Conservation (phyloP, 2,113 vertebrate genomes). For the Sinocyclocheilus anophthalmus region DNA sequence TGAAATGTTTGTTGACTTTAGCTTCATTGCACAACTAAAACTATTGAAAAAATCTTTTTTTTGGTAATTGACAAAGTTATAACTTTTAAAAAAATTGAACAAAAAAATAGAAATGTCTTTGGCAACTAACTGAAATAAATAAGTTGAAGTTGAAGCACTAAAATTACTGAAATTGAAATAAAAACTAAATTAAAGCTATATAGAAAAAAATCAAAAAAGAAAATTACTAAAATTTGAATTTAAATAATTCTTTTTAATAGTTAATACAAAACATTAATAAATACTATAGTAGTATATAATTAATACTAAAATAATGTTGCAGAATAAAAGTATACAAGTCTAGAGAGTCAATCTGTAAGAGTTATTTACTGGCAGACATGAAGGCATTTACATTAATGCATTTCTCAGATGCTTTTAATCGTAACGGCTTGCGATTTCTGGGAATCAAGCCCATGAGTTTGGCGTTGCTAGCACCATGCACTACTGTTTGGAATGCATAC, state of each 20-base stretch:
- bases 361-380: background rate
- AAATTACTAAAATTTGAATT: background rate
- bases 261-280: background rate
- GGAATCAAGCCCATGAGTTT: background rate
- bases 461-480: background rate
- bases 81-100: no score
- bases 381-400: background rate
- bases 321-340: background rate
- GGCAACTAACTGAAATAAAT: no score
- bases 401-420: conserved; percentile 2
- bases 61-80: no score
- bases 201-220: no score
- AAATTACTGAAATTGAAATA: no score
- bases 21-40: background rate
- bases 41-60: no score
- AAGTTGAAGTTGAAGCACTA: no score
- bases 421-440: background rate
- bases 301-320: background rate
- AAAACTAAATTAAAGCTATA: no score
- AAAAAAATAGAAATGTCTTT: no score
- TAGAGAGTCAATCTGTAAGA: background rate
- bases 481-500: background rate
- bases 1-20: background rate
- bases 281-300: background rate
- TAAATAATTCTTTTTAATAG: background rate